Conservation (phyloP, 1,140 invertebrate genomes). For the Calycopis cecrops region DNA sequence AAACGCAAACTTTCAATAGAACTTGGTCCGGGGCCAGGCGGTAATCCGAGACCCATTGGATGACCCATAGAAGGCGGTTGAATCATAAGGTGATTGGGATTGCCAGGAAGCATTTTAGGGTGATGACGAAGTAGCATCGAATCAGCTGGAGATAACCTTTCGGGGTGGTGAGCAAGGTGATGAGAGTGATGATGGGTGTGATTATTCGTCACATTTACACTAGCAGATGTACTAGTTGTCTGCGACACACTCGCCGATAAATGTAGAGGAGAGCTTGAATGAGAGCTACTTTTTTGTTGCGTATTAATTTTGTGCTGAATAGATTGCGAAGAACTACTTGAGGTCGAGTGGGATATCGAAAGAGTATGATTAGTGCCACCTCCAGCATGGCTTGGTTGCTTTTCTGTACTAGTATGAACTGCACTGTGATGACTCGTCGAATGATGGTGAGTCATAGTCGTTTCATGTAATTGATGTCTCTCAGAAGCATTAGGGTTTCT, state of each 20-base stretch:
- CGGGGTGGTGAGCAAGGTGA: conserved; percentile 74
- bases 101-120: conserved; percentile 75
- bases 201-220: conserved; percentile 69
- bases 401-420: conserved; percentile 78
- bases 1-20: conserved; percentile 68
- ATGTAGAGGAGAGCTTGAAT: conserved; percentile 75
- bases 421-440: conserved; percentile 78
- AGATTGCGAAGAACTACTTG: conserved; percentile 77
- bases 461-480: conserved; percentile 77
- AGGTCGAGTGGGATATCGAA: conserved; percentile 80
- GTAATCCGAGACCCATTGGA: conserved; percentile 72
- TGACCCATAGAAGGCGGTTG: conserved; percentile 77
- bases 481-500: conserved; percentile 69
- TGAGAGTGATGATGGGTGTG: conserved; percentile 76
- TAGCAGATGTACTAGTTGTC: conserved; percentile 67
- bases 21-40: conserved; percentile 71
- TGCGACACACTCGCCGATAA: conserved; percentile 73
- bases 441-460: conserved; percentile 78
- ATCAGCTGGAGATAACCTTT: conserved; percentile 71
- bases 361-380: conserved; percentile 75
- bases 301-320: conserved; percentile 78
- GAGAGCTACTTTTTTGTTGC: conserved; percentile 66
- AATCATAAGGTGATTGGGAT: conserved; percentile 80
- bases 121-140: conserved; percentile 74
- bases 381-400: conserved; percentile 75